These are phyloP conservation scores for Seira ritae DNA, from an alignment of 2,888 invertebrate genomes.

Conservation along the genomic window DNA sequence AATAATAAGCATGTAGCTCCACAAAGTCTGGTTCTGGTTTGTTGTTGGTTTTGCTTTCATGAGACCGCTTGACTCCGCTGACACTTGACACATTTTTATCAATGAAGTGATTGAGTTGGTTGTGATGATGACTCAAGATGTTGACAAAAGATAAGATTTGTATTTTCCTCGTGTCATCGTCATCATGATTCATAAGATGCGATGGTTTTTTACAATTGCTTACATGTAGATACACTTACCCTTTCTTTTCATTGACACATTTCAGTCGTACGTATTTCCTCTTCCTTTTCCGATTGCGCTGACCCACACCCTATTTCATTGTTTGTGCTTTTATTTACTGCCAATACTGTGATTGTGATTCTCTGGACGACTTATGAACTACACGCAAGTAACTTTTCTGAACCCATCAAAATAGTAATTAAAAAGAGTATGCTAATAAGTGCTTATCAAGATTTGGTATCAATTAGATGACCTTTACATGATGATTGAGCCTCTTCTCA, in stretches of 20 bases:
- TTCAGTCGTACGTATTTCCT: conserved; percentile 13
- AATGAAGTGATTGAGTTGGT: background rate
- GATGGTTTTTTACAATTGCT: too few relatives aligned
- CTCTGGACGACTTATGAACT: too few relatives aligned
- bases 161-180: background rate
- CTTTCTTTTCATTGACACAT: conserved; percentile 17
- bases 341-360: too few relatives aligned
- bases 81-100: background rate
- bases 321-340: background rate
- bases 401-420: background rate
- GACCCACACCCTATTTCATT: background rate
- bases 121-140: background rate
- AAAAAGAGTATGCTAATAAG: background rate
- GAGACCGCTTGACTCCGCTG: background rate
- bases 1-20: background rate
- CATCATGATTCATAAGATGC: too few relatives aligned
- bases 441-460: background rate
- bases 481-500: background rate
- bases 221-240: background rate
- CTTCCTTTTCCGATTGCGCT: conserved; percentile 29
- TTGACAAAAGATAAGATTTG: background rate
- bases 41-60: too few relatives aligned
- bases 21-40: background rate
- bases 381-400: too few relatives aligned
- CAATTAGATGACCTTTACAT: background rate